A percentile compares a stretch with the other conserved stretches of the same genome.
phyloP scores from a whole-genome alignment of 2,797 vertebrate species.

The Loris lydekkerianus region DNA sequence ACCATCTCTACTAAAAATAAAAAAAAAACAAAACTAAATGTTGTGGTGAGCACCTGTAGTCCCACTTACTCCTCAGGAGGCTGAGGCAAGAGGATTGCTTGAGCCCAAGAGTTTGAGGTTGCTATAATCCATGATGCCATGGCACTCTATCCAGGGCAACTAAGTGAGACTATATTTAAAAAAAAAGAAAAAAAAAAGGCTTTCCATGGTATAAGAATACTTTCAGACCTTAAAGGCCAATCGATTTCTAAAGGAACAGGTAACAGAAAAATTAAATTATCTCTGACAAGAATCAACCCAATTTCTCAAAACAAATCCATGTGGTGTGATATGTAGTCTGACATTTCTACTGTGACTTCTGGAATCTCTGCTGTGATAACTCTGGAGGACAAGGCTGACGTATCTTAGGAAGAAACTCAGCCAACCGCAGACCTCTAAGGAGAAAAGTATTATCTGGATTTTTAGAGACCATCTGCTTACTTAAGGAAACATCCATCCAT shows the following conservation, averaged over 20 bases:
- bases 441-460: neutral
- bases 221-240: neutral
- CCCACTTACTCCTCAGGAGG: too few species aligned
- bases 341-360: neutral
- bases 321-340: neutral
- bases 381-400: neutral
- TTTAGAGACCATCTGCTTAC: neutral
- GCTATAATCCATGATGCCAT: too few species aligned
- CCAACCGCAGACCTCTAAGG: neutral
- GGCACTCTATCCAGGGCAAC: too few species aligned
- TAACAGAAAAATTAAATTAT: neutral
- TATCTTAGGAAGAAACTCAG: neutral
- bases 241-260: conserved; percentile 31
- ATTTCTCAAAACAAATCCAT: neutral
- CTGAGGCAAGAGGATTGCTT: too few species aligned
- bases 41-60: too few species aligned
- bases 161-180: too few species aligned
- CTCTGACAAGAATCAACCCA: neutral
- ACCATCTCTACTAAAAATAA: too few species aligned
- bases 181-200: neutral
- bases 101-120: too few species aligned
- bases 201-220: neutral
- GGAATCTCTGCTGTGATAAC: neutral
- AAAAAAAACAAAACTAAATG: too few species aligned
- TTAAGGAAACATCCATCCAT: conserved; percentile 1